Evolutionary conservation across 2,888 invertebrate species (phyloP).

Genomic region (Mimachlamys varia): DNA sequence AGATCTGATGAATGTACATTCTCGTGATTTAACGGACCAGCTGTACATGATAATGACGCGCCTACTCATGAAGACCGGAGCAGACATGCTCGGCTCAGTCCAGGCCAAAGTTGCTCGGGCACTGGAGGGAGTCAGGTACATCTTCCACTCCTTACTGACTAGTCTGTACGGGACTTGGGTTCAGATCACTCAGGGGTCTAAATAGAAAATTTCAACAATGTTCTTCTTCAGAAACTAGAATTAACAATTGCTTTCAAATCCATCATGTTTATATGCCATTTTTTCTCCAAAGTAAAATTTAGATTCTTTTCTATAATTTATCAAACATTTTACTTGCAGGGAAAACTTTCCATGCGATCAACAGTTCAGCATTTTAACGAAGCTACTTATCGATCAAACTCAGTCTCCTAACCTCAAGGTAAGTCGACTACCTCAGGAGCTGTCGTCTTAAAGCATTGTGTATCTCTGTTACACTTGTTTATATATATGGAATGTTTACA

Average conservation of each 20-base stretch:
- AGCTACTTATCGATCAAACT: constrained; percentile 94
- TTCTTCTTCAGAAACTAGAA: no score
- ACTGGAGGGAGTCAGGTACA: constrained; percentile 79
- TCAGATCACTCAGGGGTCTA: background rate
- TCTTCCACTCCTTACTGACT: background rate
- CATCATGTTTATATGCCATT: no score
- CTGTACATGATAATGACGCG: constrained; percentile 94
- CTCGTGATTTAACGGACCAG: constrained; percentile 95
- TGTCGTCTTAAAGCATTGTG: no score
- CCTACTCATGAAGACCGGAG: constrained; percentile 93
- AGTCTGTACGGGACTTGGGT: background rate
- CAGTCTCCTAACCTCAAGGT: constrained; percentile 91
- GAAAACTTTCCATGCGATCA: constrained; percentile 85
- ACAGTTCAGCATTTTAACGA: constrained; percentile 85
- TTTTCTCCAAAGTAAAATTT: no score
- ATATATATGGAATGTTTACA: no score
- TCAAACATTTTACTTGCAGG: constrained; percentile 77
- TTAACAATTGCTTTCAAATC: no score
- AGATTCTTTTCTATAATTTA: no score
- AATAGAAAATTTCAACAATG: no score
- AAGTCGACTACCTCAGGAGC: constrained; percentile 46
- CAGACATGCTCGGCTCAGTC: constrained; percentile 95
- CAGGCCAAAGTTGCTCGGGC: constrained; percentile 89
- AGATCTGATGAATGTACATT: constrained; percentile 93
- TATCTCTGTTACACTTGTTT: no score